Conservation (phyloP, 2,888 invertebrate genomes). For the Scaptomyza caliginosa region DNA sequence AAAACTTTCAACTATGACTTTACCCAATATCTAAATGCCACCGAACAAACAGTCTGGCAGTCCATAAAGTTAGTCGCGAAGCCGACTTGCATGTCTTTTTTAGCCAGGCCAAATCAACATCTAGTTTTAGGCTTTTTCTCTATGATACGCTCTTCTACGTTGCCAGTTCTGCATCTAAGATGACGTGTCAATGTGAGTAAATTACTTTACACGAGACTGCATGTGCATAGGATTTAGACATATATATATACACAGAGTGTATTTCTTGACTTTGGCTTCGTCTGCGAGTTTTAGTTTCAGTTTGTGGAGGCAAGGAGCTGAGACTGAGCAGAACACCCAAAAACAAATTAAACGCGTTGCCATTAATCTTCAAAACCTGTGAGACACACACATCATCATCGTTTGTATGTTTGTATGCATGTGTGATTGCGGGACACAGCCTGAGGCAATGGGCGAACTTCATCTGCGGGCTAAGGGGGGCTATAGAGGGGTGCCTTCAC, state of each 20-base stretch:
- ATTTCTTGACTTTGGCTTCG: not conserved
- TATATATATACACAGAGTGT: constrained; percentile 17
- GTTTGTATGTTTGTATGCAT: not conserved
- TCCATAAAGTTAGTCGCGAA: constrained; percentile 4
- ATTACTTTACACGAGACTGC: constrained; percentile 33
- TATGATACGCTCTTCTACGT: not conserved
- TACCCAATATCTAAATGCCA: not conserved
- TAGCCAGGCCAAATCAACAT: not conserved
- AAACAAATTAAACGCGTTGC: constrained; percentile 79
- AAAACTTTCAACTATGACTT: not conserved
- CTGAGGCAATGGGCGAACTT: constrained; percentile 2
- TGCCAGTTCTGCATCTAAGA: not conserved
- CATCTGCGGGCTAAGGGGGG: not conserved
- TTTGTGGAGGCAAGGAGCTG: constrained; percentile 1
- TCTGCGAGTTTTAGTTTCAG: constrained; percentile 2
- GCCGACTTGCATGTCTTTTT: constrained; percentile 1
- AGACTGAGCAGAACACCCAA: constrained; percentile 69
- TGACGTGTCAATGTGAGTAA: constrained; percentile 64
- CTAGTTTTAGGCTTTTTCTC: not conserved
- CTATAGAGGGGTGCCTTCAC: not conserved
- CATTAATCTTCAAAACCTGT: constrained; percentile 74
- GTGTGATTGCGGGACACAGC: constrained; percentile 11
- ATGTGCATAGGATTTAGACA: constrained; percentile 32
- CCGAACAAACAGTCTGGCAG: not conserved
- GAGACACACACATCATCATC: constrained; percentile 43